These are phyloP conservation scores for Papilio xuthus DNA, from an alignment of 1,140 invertebrate species.

Conservation along the genomic window DNA sequence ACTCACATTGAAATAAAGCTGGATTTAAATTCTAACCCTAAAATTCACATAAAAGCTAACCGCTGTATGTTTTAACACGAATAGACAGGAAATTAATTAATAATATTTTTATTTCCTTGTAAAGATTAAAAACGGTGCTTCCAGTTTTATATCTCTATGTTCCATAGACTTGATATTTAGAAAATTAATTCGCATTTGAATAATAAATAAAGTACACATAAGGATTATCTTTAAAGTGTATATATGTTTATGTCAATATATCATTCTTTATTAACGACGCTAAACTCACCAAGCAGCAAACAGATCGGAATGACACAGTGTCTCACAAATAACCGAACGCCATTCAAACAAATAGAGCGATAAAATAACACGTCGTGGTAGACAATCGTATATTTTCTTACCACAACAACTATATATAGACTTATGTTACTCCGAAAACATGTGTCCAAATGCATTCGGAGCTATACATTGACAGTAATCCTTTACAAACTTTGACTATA, in stretches of 20 bases:
- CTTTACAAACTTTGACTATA: slow-evolving; percentile 43
- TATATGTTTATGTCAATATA: not conserved
- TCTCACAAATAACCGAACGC: slow-evolving; percentile 11
- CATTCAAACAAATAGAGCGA: slow-evolving; percentile 21
- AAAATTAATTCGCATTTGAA: too few relatives aligned
- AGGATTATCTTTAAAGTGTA: too few relatives aligned
- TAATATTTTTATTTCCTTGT: not conserved
- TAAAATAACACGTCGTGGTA: not conserved
- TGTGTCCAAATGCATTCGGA: slow-evolving; percentile 59
- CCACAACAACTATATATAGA: slow-evolving; percentile 20
- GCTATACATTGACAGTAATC: slow-evolving; percentile 62
- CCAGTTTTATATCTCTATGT: not conserved
- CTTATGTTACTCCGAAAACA: slow-evolving; percentile 56
- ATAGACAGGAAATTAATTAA: not conserved
- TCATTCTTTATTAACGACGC: not conserved
- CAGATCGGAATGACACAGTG: not conserved
- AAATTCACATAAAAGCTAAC: not conserved
- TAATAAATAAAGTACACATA: too few relatives aligned
- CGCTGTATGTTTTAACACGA: not conserved
- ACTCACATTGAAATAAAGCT: not conserved
- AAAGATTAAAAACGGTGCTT: not conserved
- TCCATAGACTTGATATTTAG: too few relatives aligned
- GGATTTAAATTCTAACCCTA: not conserved
- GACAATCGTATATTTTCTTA: slow-evolving; percentile 21
- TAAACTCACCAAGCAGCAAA: not conserved